Percentiles rank a stretch among this genome's conserved stretches.
phyloP scores from a whole-genome alignment of 2,888 invertebrate species.

The Chymomyza fuscimana region DNA sequence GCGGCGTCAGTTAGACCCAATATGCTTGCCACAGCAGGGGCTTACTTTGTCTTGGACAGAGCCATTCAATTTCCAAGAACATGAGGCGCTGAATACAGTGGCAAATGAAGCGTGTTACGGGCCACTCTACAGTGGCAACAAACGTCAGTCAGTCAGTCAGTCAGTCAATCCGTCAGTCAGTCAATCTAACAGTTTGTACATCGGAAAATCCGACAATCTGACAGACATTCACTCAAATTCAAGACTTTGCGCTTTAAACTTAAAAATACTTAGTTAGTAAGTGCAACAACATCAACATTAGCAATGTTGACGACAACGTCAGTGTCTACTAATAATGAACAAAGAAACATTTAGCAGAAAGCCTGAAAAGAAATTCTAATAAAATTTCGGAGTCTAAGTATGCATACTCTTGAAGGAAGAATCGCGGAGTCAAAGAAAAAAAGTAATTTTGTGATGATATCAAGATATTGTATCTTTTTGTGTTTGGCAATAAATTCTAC shows the following conservation, averaged over 20 bases:
- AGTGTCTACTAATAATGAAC: neutral
- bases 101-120: constrained; percentile 53
- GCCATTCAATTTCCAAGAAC: constrained; percentile 1
- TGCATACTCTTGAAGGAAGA: neutral
- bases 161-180: neutral
- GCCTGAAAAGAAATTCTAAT: neutral
- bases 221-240: neutral
- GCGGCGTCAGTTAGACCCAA: neutral
- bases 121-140: constrained; percentile 17
- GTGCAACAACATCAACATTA: neutral
- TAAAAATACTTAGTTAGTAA: neutral
- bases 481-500: too few relatives aligned
- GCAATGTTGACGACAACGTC: neutral
- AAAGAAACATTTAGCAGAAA: neutral
- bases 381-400: neutral
- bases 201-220: neutral
- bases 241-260: neutral
- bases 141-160: neutral
- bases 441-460: too few relatives aligned
- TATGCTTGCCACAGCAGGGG: constrained; percentile 31
- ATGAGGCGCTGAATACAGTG: constrained; percentile 5
- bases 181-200: neutral
- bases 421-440: neutral
- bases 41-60: neutral
- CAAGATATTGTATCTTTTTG: too few relatives aligned